Conservation (phyloP, 92 coral and sea anemone genomes). For the Actinostola sp. region DNA sequence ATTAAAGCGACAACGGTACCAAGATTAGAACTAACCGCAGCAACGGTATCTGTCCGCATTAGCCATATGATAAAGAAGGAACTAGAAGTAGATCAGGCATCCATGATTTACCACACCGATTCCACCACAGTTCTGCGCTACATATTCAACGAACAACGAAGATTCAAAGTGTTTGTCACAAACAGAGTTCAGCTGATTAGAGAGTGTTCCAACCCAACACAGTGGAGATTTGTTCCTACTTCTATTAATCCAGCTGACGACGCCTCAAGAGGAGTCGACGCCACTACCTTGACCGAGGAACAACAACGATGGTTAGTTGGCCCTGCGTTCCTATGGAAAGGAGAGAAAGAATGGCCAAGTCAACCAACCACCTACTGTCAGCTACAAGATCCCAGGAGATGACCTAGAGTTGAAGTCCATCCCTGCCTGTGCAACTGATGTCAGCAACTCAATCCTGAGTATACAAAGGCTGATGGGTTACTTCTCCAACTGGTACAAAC, state of each 20-base stretch:
- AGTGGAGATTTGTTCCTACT: constrained; percentile 63
- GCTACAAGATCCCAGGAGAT: constrained; percentile 30
- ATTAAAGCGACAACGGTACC: constrained; percentile 61
- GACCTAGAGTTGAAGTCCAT: constrained; percentile 21
- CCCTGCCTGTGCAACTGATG: too few species aligned
- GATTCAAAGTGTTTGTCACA: constrained; percentile 52
- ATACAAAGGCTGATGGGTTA: too few species aligned
- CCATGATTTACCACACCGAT: constrained; percentile 50
- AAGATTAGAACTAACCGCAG: constrained; percentile 56
- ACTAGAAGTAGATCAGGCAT: constrained; percentile 14
- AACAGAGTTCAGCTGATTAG: constrained; percentile 61
- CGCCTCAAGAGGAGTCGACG: constrained; percentile 59
- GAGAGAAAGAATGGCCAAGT: constrained; percentile 52
- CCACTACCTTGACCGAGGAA: background rate
- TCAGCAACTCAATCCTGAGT: too few species aligned
- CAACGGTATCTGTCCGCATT: constrained; percentile 51
- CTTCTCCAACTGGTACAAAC: too few species aligned
- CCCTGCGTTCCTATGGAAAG: constrained; percentile 56
- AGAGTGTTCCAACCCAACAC: constrained; percentile 40
- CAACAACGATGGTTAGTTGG: constrained; percentile 28
- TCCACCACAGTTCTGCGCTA: constrained; percentile 56
- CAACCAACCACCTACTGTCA: constrained; percentile 32
- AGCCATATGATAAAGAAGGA: constrained; percentile 43
- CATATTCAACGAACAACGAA: constrained; percentile 36
- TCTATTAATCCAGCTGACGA: constrained; percentile 50